Conservation (phyloP, 2,113 vertebrate genomes). For the Aviceda subcristata region DNA sequence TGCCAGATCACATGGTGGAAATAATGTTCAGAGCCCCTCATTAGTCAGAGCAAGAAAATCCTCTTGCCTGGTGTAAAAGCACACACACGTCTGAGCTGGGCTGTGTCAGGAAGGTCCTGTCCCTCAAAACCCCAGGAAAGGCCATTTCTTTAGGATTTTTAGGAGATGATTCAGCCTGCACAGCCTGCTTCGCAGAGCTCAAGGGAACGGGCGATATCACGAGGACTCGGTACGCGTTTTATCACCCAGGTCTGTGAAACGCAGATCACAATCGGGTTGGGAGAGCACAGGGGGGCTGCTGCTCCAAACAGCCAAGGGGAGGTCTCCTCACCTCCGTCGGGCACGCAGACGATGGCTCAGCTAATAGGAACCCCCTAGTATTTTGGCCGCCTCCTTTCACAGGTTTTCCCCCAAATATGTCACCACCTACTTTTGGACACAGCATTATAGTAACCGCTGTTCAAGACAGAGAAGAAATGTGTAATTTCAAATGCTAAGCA, state of each 20-base stretch:
- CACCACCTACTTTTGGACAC: background rate
- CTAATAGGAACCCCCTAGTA: background rate
- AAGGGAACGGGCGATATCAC: accelerated
- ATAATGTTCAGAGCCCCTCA: background rate
- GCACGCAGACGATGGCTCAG: background rate
- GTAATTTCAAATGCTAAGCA: background rate
- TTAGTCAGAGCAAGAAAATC: background rate
- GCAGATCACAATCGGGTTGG: background rate
- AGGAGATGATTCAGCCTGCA: background rate
- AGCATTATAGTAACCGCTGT: background rate
- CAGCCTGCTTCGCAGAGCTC: background rate
- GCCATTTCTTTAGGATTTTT: background rate
- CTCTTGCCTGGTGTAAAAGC: background rate
- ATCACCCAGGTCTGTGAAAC: background rate
- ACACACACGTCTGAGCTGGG: accelerated
- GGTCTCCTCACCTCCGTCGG: background rate
- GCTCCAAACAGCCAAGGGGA: background rate
- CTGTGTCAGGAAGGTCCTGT: background rate
- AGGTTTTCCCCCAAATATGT: background rate
- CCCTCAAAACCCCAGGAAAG: background rate
- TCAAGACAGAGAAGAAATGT: background rate
- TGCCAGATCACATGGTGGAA: background rate
- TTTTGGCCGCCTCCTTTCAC: background rate
- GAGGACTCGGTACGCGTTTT: background rate
- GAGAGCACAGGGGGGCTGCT: background rate